Conservation (phyloP, 2,888 invertebrate genomes). For the Unio delphinus region DNA sequence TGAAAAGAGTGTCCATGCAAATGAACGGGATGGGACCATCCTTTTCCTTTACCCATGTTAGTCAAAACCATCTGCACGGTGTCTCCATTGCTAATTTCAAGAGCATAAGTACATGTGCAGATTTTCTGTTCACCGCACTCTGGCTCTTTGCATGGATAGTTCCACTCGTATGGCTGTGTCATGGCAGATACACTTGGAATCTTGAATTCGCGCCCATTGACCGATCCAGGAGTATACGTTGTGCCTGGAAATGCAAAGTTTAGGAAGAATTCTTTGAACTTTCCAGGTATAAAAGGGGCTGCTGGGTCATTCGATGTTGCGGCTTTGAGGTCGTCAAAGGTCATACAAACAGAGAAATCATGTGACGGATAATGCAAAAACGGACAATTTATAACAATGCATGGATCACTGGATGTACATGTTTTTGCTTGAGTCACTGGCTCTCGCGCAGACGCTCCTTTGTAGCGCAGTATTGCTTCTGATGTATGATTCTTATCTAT, state of each 20-base stretch:
- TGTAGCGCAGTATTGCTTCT: constrained; percentile 45
- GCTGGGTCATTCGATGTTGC: constrained; percentile 24
- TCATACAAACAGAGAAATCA: constrained; percentile 18
- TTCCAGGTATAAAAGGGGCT: constrained; percentile 18
- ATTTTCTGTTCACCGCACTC: not conserved
- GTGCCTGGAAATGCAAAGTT: constrained; percentile 38
- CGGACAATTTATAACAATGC: no score
- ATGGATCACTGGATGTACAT: constrained; percentile 17
- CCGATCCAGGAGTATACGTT: constrained; percentile 38
- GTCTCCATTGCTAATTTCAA: no score
- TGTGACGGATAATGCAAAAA: no score
- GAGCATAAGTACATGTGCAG: no score
- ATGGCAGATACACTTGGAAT: constrained; percentile 43
- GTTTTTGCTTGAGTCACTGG: constrained; percentile 20
- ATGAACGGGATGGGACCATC: no score
- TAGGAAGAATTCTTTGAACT: constrained; percentile 38
- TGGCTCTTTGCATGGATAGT: no score
- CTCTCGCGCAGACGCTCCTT: constrained; percentile 25
- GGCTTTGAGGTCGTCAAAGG: constrained; percentile 33
- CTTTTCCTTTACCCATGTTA: no score
- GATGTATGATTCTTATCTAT: constrained; percentile 21
- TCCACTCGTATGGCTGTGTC: constrained; percentile 30
- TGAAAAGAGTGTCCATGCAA: no score
- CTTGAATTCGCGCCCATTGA: constrained; percentile 47
- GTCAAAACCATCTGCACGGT: no score